Evolutionary conservation across 2,888 invertebrate genomes (phyloP), one percentile per base, ranked within the genome.

Genomic region (Eilema caniola): DNA sequence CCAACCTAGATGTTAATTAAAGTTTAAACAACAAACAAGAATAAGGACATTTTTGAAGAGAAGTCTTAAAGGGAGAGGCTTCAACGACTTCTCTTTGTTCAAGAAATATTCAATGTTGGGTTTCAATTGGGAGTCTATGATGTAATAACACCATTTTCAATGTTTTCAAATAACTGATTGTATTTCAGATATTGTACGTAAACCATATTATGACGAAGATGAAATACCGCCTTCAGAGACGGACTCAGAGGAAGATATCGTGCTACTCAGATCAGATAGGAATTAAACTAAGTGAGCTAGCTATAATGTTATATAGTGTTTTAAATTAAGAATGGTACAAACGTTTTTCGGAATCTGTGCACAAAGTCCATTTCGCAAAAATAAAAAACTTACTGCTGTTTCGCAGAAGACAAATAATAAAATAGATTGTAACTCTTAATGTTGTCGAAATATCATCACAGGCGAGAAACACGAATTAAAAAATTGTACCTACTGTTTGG

Each of bases 161-260:
- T 47, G 20, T 47, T 47, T 47, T 3, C 41, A 41, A 41, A 41
- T 41, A 41, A 47, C 47, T 47, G 47, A 37, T 59, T 60, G 41
- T 8, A 24, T 84, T 84, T 4, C 89, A 94, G 92, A 94, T 84
- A 83, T 95, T 67, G 87, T 95, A 14, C 87, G 90, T 57, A 95
- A 96, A 83, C 97, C 97, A 0, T 97, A 97, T 87, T 98, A 96
- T 81, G 97, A 97, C 78, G 97, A 97, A 37, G 97, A 97, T 61
- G 96, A 97, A 5, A 91, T 96, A 24, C 95, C 96, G 0, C 95
- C 95, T 0, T 95, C 96, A 0, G 96, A 96, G 93, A 95, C 96
- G 0, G 96, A 96, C 66, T 95, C 96, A 0, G 96, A 95, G 73
- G 96, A 96, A 67, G 96, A 96, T 70, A 92, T 96, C 12, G 96